Conservation (phyloP, 2,113 vertebrate genomes). For the Gasterosteus nipponicus region DNA sequence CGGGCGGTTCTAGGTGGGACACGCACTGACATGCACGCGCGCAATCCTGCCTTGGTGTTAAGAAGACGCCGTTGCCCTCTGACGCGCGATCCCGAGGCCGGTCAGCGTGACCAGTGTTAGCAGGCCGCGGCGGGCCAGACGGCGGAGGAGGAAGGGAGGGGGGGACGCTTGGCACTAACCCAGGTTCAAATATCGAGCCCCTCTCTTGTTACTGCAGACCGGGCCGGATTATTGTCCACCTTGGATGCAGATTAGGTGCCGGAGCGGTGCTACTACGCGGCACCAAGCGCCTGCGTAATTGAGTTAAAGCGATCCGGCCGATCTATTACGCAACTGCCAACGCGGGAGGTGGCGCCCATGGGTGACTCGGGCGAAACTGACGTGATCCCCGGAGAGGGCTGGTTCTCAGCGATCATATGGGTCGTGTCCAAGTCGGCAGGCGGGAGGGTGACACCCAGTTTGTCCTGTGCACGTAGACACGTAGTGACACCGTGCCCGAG, state of each 20-base stretch:
- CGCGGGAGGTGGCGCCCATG: constrained; percentile 64
- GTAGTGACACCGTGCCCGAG: constrained; percentile 33
- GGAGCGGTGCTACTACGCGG: constrained; percentile 37
- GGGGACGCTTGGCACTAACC: constrained; percentile 46
- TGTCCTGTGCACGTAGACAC: constrained; percentile 15
- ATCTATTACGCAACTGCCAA: constrained; percentile 75
- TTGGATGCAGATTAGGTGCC: constrained; percentile 24
- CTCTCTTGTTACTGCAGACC: constrained; percentile 25
- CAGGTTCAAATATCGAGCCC: constrained; percentile 30
- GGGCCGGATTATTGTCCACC: constrained; percentile 1
- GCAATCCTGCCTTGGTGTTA: not conserved
- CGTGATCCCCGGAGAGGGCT: constrained; percentile 30
- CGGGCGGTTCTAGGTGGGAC: constrained; percentile 26
- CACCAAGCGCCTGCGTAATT: constrained; percentile 33
- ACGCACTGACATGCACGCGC: not conserved
- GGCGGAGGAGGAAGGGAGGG: not conserved
- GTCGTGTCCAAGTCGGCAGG: constrained; percentile 35
- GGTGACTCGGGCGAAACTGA: constrained; percentile 52
- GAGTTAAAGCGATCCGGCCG: constrained; percentile 52
- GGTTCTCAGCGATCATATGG: constrained; percentile 10
- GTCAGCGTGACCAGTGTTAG: constrained; percentile 53
- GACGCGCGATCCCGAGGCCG: constrained; percentile 48
- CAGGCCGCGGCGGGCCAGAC: constrained; percentile 64
- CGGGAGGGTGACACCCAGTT: constrained; percentile 23
- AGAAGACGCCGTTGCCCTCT: constrained; percentile 29